Conservation (phyloP, 1,140 invertebrate genomes). For the Pentalonia nigronervosa region DNA sequence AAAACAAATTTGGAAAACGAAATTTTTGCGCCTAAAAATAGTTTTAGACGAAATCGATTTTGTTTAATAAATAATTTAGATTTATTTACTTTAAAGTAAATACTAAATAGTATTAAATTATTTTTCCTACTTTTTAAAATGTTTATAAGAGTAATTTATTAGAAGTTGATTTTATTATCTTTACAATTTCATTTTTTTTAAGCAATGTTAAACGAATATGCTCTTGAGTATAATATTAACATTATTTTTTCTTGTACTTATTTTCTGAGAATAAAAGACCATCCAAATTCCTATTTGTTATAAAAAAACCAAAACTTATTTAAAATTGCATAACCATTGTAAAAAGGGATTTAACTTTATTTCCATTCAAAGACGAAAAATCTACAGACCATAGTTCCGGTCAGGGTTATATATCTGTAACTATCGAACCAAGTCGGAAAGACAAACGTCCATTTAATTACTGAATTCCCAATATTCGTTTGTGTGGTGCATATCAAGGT, state of each 20-base stretch:
- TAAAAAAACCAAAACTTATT: background rate
- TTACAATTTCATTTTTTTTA: background rate
- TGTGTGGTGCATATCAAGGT: background rate
- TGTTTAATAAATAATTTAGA: background rate
- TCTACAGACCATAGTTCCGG: constrained; percentile 42
- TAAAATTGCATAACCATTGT: background rate
- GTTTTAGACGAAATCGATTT: background rate
- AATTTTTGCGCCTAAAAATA: background rate
- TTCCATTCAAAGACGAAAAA: background rate
- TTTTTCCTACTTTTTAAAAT: background rate
- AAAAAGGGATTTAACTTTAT: background rate
- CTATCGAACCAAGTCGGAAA: constrained; percentile 28
- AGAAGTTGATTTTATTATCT: background rate
- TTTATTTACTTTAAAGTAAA: background rate
- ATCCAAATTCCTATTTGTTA: background rate
- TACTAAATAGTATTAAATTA: background rate
- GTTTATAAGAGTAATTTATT: background rate
- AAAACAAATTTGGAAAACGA: background rate
- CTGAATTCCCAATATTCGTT: background rate
- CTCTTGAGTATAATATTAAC: background rate
- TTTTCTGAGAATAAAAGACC: background rate
- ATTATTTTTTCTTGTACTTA: background rate
- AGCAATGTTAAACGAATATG: background rate
- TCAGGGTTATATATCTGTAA: background rate
- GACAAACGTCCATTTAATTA: background rate